Evolutionary conservation across 1,140 invertebrate genomes (phyloP).

Genomic region (Zaprionus tsacasi): DNA sequence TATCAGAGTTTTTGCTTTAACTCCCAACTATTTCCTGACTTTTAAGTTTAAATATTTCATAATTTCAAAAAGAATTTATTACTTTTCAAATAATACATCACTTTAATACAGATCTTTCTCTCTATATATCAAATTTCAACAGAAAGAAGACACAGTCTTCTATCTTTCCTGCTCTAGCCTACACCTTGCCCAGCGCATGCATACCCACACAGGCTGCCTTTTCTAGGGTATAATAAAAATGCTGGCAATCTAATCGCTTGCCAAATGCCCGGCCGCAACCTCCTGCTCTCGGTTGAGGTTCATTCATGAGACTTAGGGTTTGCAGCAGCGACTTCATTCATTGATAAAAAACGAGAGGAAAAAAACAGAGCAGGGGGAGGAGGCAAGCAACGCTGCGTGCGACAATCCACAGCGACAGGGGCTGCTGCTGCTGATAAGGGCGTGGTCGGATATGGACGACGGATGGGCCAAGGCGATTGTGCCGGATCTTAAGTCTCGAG

Average conservation of each 20-base stretch:
- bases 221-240: conserved; percentile 19
- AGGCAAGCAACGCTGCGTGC: conserved; percentile 36
- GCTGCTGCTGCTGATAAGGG: conserved; percentile 50
- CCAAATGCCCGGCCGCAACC: conserved; percentile 61
- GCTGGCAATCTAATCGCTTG: conserved; percentile 72
- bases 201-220: background rate
- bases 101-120: no score
- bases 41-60: no score
- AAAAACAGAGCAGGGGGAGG: background rate
- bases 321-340: conserved; percentile 21
- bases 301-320: conserved; percentile 59
- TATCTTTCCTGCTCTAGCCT: background rate
- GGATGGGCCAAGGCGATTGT: background rate
- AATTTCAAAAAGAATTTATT: no score
- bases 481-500: background rate
- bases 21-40: no score
- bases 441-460: conserved; percentile 38
- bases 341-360: conserved; percentile 20
- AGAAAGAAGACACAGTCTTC: no score
- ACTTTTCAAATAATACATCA: no score
- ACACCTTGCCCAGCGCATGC: background rate
- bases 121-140: no score
- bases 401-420: conserved; percentile 25
- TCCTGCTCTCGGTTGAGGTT: conserved; percentile 16
- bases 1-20: no score